Percentiles rank a stretch among this genome's conserved stretches.
Evolutionary conservation across 2,888 invertebrate species (phyloP).

Genomic region (Sinhomidia bicolor): DNA sequence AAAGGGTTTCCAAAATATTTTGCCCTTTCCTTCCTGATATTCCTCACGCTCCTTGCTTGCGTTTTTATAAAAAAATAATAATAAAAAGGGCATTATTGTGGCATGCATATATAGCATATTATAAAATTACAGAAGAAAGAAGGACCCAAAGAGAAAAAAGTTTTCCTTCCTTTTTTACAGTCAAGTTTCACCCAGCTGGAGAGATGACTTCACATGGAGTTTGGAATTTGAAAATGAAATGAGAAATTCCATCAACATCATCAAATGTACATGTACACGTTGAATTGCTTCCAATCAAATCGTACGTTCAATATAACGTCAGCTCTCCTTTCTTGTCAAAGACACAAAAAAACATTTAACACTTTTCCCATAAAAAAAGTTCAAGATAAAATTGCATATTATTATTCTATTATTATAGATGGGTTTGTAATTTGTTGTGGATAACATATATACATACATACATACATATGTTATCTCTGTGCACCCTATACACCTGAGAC

Average conservation of each 20-base stretch:
- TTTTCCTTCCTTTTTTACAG: slow-evolving; percentile 53
- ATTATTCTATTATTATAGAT: not conserved
- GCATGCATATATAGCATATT: slow-evolving; percentile 65
- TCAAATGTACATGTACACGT: slow-evolving; percentile 40
- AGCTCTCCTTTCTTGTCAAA: slow-evolving; percentile 62
- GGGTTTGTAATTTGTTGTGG: not conserved
- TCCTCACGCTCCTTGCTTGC: slow-evolving; percentile 43
- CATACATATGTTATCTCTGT: not conserved
- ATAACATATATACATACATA: not conserved
- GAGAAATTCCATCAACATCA: slow-evolving; percentile 79
- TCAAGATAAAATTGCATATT: slow-evolving; percentile 41
- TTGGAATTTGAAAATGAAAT: slow-evolving; percentile 80
- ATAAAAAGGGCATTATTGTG: too few relatives aligned
- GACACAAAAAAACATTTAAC: slow-evolving; percentile 67
- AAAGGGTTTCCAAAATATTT: slow-evolving; percentile 64
- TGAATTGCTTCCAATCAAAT: slow-evolving; percentile 69
- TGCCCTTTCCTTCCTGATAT: slow-evolving; percentile 49
- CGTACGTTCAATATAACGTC: slow-evolving; percentile 43
- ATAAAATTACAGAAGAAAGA: slow-evolving; percentile 55
- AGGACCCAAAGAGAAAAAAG: slow-evolving; percentile 48
- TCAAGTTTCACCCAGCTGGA: slow-evolving; percentile 70
- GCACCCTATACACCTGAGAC: slow-evolving; percentile 13
- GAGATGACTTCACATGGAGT: slow-evolving; percentile 79
- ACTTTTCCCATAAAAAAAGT: slow-evolving; percentile 65
- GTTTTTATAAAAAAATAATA: slow-evolving; percentile 53